phyloP scores from a whole-genome alignment of 1,140 invertebrate species.

The Drosophila pandora region DNA sequence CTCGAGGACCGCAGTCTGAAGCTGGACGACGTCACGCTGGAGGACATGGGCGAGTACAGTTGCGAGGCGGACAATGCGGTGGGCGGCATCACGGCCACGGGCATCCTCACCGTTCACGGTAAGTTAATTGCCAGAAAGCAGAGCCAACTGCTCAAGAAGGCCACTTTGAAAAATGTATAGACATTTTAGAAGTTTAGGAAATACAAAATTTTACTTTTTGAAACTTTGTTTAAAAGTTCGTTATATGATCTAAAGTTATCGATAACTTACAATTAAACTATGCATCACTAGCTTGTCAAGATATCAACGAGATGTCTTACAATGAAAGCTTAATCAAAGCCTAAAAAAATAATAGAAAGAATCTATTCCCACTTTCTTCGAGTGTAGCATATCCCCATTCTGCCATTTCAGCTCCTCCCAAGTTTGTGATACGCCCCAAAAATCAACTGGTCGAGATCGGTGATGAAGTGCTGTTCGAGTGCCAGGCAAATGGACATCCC shows the following conservation, averaged over 20 bases:
- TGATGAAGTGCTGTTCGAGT: constrained; percentile 88
- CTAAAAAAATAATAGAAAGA: neutral
- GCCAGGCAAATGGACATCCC: constrained; percentile 88
- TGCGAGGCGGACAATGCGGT: constrained; percentile 95
- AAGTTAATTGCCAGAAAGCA: constrained; percentile 81
- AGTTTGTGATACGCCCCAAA: constrained; percentile 86
- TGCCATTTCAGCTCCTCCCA: constrained; percentile 86
- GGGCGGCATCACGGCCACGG: constrained; percentile 92
- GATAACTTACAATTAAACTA: too few species aligned
- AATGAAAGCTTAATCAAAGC: too few species aligned
- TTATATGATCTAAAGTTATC: too few species aligned
- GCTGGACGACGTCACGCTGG: constrained; percentile 89
- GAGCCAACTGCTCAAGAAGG: constrained; percentile 9
- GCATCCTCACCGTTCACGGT: constrained; percentile 92
- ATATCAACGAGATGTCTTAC: too few species aligned
- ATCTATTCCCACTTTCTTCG: neutral
- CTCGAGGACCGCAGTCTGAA: constrained; percentile 91
- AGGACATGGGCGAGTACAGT: constrained; percentile 95
- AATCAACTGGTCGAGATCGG: constrained; percentile 88
- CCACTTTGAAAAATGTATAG: neutral
- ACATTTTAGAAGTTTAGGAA: too few species aligned
- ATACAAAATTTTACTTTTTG: too few species aligned
- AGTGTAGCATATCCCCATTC: constrained; percentile 2
- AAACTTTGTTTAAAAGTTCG: too few species aligned
- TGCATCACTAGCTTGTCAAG: too few species aligned